Evolutionary conservation across 2,797 vertebrate species (phyloP), one percentile per base, ranked within the genome.

Genomic region (Avahi laniger): DNA sequence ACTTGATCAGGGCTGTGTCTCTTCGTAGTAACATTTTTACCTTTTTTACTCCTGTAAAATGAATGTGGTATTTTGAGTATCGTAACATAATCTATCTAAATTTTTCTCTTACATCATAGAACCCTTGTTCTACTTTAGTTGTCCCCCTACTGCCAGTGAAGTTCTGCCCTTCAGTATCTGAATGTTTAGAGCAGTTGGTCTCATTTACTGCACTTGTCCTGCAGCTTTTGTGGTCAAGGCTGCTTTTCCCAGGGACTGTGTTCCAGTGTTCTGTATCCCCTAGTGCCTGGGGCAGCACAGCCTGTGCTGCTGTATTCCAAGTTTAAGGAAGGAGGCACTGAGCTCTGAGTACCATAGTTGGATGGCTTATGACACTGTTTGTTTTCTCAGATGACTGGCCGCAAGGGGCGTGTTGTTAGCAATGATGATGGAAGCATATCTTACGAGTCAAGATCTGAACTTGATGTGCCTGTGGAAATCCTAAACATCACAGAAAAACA

Each of bases 401-500:
- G 99, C 46, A 99, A 99, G 97, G 99, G 99, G 5, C 99, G 99
- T 5, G 99, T 99, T 30, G 99, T 99, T 89, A 99, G 99, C 94
- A 99, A 99, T 0, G 99, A 99, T 2, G 99, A 99, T 4, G 99
- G 99, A 97, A 99, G 99, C 98, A 99, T 99, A 97, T 99, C 99
- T 1, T 99, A 99, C 0, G 99, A 99, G 73, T 99, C 99, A 0
- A 98, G 99, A 54, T 99, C 99, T 0, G 99, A 99, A 91, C 99
- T 99, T 9, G 99, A 99, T 1, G 99, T 99, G 65, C 99, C 99
- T 0, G 99, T 99, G 54, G 99, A 99, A 97, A 99, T 99, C 98
- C 99, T 99, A 35, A 99, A 99, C 92, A 99, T 99, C 90, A 99
- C 99, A 0, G 99, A 99, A 93, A 99, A 99, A 97, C 99, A 99